Evolutionary conservation across 2,113 vertebrate species (phyloP).

Genomic region (Jaculus jaculus): DNA sequence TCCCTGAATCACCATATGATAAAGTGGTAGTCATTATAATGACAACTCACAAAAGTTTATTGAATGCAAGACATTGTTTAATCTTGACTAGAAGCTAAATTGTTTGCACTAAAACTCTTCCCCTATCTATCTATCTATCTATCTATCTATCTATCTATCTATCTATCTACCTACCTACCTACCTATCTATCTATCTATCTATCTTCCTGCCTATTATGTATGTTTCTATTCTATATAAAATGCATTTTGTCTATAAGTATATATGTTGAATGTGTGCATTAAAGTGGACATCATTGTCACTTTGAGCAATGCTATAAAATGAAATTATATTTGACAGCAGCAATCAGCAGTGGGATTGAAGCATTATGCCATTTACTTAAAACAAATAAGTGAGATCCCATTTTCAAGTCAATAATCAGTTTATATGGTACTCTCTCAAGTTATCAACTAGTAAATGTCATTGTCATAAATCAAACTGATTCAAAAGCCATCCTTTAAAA

Average conservation of each 20-base stretch:
- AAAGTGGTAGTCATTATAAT: conserved; percentile 37
- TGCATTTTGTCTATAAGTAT: background rate
- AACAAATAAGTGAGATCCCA: background rate
- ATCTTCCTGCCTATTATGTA: background rate
- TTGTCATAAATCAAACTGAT: background rate
- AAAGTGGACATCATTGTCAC: background rate
- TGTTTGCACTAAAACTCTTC: too few relatives aligned
- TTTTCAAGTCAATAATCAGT: background rate
- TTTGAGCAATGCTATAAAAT: background rate
- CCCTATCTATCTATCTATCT: too few relatives aligned
- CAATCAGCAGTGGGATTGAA: background rate
- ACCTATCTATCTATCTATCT: too few relatives aligned
- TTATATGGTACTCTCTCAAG: background rate
- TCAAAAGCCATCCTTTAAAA: background rate
- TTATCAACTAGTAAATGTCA: background rate
- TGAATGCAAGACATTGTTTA: conserved; percentile 29
- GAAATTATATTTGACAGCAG: conserved; percentile 28
- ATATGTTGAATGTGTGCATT: background rate
- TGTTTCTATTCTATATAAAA: background rate
- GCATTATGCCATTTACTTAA: background rate
- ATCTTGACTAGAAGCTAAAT: background rate
- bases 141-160: too few relatives aligned
- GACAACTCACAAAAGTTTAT: conserved; percentile 23
- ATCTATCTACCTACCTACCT: too few relatives aligned
- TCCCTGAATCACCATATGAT: conserved; percentile 20